Evolutionary conservation across 64 coral and sea anemone genomes (phyloP).

Genomic region (Porites australiensis): DNA sequence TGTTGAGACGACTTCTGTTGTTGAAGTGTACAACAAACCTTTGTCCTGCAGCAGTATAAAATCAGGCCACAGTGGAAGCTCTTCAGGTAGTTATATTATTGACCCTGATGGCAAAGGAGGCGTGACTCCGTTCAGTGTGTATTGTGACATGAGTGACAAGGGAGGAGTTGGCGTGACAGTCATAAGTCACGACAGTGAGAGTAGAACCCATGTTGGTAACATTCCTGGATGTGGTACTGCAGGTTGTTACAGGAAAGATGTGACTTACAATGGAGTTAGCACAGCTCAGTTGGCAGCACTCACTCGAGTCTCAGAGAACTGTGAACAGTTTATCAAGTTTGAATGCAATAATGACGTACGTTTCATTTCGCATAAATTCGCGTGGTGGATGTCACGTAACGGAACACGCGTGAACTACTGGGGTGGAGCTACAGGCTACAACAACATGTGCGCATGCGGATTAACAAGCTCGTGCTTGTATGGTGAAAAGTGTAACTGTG

Average conservation of each 20-base stretch:
- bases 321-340: constrained; percentile 70
- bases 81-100: not conserved
- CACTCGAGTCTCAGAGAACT: constrained; percentile 29
- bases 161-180: constrained; percentile 28
- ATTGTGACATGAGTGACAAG: constrained; percentile 33
- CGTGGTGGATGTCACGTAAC: constrained; percentile 40
- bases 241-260: constrained; percentile 32
- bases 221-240: not conserved
- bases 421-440: constrained; percentile 13
- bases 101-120: constrained; percentile 23
- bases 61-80: not conserved
- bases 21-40: not conserved
- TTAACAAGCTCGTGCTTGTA: constrained; percentile 11
- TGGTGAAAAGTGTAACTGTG: not conserved
- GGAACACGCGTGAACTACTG: constrained; percentile 31
- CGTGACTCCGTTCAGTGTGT: not conserved
- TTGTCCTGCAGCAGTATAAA: constrained; percentile 28
- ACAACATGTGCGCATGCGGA: constrained; percentile 26
- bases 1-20: not conserved
- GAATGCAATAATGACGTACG: not conserved
- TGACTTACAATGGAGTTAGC: constrained; percentile 48
- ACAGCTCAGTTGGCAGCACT: constrained; percentile 39
- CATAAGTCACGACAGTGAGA: constrained; percentile 32
- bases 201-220: constrained; percentile 32
- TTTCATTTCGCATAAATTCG: not conserved